These are phyloP conservation scores for Dinomys branickii DNA, from an alignment of 2,113 vertebrate genomes.

Conservation along the genomic window DNA sequence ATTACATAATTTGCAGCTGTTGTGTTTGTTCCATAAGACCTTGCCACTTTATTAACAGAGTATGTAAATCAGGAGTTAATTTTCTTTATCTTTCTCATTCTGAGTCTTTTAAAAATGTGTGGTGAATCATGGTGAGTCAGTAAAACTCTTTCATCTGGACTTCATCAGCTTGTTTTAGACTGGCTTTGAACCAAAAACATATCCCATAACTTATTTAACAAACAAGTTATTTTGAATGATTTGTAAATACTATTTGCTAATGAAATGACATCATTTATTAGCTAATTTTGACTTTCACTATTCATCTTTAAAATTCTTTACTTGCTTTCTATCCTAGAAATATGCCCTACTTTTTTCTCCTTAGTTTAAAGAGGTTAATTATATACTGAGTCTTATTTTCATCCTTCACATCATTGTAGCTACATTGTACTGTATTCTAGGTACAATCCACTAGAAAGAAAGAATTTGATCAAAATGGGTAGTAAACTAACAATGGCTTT, in stretches of 20 bases:
- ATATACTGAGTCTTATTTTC: conserved; percentile 64
- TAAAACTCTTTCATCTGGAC: conserved; percentile 54
- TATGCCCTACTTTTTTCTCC: conserved; percentile 54
- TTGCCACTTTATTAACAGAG: conserved; percentile 85
- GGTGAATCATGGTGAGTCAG: conserved; percentile 60
- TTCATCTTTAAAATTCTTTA: conserved; percentile 66
- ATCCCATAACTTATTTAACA: conserved; percentile 39
- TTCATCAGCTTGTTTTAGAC: conserved; percentile 70
- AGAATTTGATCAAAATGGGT: conserved; percentile 51
- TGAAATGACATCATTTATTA: conserved; percentile 58
- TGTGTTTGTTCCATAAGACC: conserved; percentile 87
- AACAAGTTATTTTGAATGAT: conserved; percentile 56
- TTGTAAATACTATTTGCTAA: conserved; percentile 73
- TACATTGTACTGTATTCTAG: conserved; percentile 30
- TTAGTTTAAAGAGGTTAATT: conserved; percentile 57
- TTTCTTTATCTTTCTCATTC: conserved; percentile 75
- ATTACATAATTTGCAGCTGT: conserved; percentile 91
- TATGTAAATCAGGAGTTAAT: conserved; percentile 85
- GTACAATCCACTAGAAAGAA: background rate
- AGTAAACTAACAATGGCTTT: background rate
- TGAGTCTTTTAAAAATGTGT: conserved; percentile 76
- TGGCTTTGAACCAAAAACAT: conserved; percentile 49
- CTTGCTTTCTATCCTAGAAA: conserved; percentile 59
- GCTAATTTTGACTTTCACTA: conserved; percentile 2
- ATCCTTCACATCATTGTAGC: background rate